Percentiles rank a stretch among this genome's conserved stretches.
Conservation (phyloP, 1,140 invertebrate species). For the Sweltsa coloradensis region DNA sequence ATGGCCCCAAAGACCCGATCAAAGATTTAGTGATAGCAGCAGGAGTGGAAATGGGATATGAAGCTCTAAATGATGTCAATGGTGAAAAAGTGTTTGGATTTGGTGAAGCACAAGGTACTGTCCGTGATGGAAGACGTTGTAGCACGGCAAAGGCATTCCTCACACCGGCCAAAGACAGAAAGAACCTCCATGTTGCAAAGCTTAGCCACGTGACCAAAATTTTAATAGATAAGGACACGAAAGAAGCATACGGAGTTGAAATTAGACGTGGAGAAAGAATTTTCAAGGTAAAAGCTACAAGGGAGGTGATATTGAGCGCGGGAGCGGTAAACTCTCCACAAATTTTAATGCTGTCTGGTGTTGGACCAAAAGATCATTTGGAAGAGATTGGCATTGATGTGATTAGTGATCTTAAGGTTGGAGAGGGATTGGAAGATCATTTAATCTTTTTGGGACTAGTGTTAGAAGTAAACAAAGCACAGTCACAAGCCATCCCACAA, state of each 20-base stretch:
- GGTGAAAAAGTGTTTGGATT: not conserved
- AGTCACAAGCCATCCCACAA: not conserved
- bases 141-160: constrained; percentile 51
- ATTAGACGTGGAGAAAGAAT: constrained; percentile 10
- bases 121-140: constrained; percentile 39
- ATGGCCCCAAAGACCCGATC: not conserved
- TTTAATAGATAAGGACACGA: constrained; percentile 26
- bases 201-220: constrained; percentile 38
- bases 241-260: constrained; percentile 15
- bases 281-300: constrained; percentile 13
- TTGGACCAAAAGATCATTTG: constrained; percentile 29
- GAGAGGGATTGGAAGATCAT: constrained; percentile 11
- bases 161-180: constrained; percentile 33
- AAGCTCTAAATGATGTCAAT: not conserved
- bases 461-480: constrained; percentile 5
- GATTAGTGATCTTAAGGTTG: constrained; percentile 7
- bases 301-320: constrained; percentile 22
- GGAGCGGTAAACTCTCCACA: constrained; percentile 23
- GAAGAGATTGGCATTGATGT: constrained; percentile 9
- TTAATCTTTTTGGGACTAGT: not conserved
- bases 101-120: not conserved
- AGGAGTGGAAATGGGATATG: constrained; percentile 2
- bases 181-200: constrained; percentile 40
- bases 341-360: constrained; percentile 32
- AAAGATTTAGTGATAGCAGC: not conserved